A percentile compares a stretch with the other conserved stretches of the same genome.
Evolutionary conservation across 1,140 invertebrate genomes (phyloP).

Genomic region (Aphelenchoides besseyi): DNA sequence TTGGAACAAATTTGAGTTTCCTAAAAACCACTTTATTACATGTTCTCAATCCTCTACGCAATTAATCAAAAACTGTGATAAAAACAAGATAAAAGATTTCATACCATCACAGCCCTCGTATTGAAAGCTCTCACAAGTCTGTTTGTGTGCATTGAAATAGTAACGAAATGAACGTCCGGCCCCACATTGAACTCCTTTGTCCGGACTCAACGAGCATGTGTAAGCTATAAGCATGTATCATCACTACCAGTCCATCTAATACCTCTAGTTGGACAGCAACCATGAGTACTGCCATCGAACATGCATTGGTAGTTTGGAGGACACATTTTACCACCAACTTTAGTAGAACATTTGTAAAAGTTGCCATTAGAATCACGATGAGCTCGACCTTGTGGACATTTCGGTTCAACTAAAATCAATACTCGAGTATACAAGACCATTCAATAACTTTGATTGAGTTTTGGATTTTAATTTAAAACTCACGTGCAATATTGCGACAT

Average conservation of each 20-base stretch:
- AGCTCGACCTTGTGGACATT: conserved; percentile 55
- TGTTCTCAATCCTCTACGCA: conserved; percentile 7
- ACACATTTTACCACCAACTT: conserved; percentile 41
- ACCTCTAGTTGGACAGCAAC: conserved; percentile 50
- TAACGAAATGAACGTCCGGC: conserved; percentile 58
- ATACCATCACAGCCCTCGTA: conserved; percentile 54
- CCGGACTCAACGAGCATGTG: conserved; percentile 55
- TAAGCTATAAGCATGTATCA: conserved; percentile 37
- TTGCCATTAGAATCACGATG: conserved; percentile 53
- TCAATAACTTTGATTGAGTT: too few species aligned
- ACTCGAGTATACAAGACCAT: not conserved
- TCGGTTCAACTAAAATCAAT: conserved; percentile 55
- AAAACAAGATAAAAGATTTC: not conserved
- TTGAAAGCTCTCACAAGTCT: conserved; percentile 52
- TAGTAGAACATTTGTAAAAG: conserved; percentile 48
- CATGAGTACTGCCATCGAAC: conserved; percentile 41
- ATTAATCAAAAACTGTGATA: not conserved
- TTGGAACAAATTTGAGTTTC: conserved; percentile 50
- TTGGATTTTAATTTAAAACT: conserved; percentile 12
- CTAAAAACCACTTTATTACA: not conserved
- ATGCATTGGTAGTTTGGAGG: conserved; percentile 46
- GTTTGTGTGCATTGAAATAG: conserved; percentile 58
- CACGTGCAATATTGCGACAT: conserved; percentile 57
- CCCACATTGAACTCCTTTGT: conserved; percentile 59
- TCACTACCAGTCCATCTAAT: conserved; percentile 1